Evolutionary conservation across 2,113 vertebrate genomes (phyloP).

Genomic region (Ardeotis arabs): DNA sequence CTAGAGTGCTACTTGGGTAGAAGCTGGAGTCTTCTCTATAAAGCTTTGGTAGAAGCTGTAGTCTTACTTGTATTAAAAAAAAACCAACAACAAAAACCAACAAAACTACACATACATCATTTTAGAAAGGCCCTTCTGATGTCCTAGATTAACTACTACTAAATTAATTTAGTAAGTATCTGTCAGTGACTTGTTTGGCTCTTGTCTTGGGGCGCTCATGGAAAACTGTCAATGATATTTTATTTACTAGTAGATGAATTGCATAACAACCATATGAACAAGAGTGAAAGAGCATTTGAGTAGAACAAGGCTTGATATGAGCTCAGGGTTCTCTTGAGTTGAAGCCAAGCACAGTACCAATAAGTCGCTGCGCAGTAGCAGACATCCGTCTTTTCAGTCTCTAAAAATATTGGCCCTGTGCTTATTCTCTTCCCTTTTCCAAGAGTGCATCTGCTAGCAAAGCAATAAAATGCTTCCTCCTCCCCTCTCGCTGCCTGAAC

Average conservation of each 20-base stretch:
- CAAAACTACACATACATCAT: background rate
- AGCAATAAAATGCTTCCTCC: background rate
- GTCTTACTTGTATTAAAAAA: too few species aligned
- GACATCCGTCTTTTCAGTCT: background rate
- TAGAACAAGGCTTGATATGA: background rate
- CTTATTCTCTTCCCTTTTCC: background rate
- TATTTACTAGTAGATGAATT: conserved; percentile 18
- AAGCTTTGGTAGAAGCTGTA: too few species aligned
- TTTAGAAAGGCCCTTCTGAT: background rate
- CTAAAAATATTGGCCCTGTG: background rate
- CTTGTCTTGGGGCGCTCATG: background rate
- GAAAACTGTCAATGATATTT: background rate
- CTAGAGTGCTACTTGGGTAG: background rate
- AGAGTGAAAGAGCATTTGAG: background rate
- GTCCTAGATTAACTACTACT: background rate
- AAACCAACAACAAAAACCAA: too few species aligned
- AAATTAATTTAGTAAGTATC: background rate
- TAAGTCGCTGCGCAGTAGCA: background rate
- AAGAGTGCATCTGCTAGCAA: background rate
- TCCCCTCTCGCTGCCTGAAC: background rate
- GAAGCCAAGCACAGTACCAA: background rate
- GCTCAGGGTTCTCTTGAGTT: background rate
- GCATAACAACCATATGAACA: background rate
- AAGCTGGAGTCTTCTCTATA: background rate
- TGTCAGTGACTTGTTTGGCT: background rate